These are phyloP conservation scores for Platypus cylindrus DNA, from an alignment of 2,888 invertebrate genomes.

Conservation along the genomic window DNA sequence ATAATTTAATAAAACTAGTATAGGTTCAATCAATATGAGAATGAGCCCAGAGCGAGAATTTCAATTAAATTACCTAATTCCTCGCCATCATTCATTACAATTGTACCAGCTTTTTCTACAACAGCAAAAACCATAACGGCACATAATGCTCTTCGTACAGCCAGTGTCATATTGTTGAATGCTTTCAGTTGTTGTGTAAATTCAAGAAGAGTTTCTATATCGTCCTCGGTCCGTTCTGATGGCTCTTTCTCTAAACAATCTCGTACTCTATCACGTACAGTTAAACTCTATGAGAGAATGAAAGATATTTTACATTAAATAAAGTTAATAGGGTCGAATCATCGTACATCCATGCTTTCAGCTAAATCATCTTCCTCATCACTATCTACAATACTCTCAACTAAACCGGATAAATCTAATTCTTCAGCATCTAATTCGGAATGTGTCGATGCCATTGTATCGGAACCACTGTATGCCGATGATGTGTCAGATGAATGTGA, in stretches of 20 bases:
- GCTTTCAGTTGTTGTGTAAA: conserved; percentile 97
- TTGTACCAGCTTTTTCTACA: conserved; percentile 91
- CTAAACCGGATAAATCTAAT: conserved; percentile 84
- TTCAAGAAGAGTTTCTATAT: conserved; percentile 88
- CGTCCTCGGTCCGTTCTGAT: conserved; percentile 86
- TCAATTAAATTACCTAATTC: conserved; percentile 69
- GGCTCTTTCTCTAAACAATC: conserved; percentile 98
- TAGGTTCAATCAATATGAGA: neutral
- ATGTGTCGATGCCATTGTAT: conserved; percentile 89
- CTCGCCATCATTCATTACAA: conserved; percentile 98
- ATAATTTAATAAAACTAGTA: conserved; percentile 1
- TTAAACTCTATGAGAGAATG: conserved; percentile 50
- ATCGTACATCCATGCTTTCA: conserved; percentile 74
- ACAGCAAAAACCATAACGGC: conserved; percentile 98
- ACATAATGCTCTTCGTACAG: conserved; percentile 87
- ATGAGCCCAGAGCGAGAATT: too few relatives aligned
- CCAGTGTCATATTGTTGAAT: conserved; percentile 94
- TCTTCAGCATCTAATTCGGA: conserved; percentile 69
- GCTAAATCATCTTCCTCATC: conserved; percentile 91
- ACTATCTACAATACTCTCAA: conserved; percentile 91
- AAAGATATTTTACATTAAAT: neutral
- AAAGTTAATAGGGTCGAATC: neutral
- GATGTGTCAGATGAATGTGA: conserved; percentile 89
- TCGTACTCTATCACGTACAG: conserved; percentile 85
- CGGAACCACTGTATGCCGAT: conserved; percentile 92